Base-by-base conservation (phyloP, 2,797 vertebrate species). In the Nyctibius grandis region DNA sequence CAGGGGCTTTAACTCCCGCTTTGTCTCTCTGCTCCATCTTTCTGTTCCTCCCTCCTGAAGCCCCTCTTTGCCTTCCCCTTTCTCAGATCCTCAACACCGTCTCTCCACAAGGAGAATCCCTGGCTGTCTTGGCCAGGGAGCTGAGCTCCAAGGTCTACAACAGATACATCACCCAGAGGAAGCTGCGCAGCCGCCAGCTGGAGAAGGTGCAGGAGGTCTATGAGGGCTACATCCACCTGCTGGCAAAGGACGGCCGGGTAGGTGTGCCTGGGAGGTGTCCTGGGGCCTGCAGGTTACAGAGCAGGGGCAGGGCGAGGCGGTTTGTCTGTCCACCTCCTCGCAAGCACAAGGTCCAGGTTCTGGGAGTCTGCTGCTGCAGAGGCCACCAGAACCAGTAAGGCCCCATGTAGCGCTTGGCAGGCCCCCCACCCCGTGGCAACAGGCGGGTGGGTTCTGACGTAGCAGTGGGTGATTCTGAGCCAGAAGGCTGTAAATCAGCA, bases 201-300 rank as follows among this genome's bases (percentile, higher is more conserved):
- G 97, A 98, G 47, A 99, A 98, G 90, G 76, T 99, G 68, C 83
- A 63, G 88, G 16, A 28, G 42, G 89, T 99, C 89, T 99, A 99
- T 65, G 54, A 75, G 3, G 47, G 59, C 5, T 99, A 99, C 76
- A 93, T 97, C 20, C 96, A 97, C 18, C 97, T 99, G 61, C 97
- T 99, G 88, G 99, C 99, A 21, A 98, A 97, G 34, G 98, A 99
- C 76, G 95, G 96, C 5, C 78, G 98, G 99, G 99, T 99, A 96
- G 51, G 90, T 11, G 4, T 4, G 3, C 70, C 13, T 9, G 22
- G 33, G 33, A 50, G 26, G 31, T 19, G 4, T 29, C 47, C 38
- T 28, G 57, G 56, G 40, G 29, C 42, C 51, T 15, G 25, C 2
- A 8, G 61, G 38, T 51, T 44, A 5, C 25, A 4, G 50, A 36